These are phyloP conservation scores for Macropis europaea DNA, from an alignment of 2,888 invertebrate genomes.

Conservation along the genomic window DNA sequence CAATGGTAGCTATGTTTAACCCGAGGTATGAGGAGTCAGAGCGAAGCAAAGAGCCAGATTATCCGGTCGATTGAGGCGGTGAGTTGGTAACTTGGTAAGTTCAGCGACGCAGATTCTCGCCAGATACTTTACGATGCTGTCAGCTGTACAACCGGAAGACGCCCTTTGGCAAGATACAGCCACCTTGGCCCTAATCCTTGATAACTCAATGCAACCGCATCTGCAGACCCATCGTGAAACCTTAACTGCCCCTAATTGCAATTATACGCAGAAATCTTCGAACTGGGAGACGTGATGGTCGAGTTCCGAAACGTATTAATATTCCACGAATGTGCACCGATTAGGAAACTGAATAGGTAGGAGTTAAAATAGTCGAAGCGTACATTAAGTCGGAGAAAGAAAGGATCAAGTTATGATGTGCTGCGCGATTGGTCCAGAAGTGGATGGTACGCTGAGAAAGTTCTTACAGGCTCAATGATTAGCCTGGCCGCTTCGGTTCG, in stretches of 20 bases:
- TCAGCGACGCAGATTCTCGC: slow-evolving; percentile 40
- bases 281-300: slow-evolving; percentile 26
- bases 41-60: slow-evolving; percentile 46
- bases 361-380: not conserved
- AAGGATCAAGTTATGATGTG: not conserved
- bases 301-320: slow-evolving; percentile 10
- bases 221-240: slow-evolving; percentile 37
- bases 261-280: slow-evolving; percentile 47
- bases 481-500: slow-evolving; percentile 5
- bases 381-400: not conserved
- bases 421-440: not conserved
- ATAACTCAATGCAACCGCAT: slow-evolving; percentile 44
- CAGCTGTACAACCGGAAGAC: slow-evolving; percentile 14
- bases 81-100: slow-evolving; percentile 60
- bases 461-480: slow-evolving; percentile 10
- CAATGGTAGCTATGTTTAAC: not conserved
- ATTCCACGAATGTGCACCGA: not conserved
- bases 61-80: slow-evolving; percentile 51
- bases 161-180: slow-evolving; percentile 45
- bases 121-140: slow-evolving; percentile 35
- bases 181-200: slow-evolving; percentile 49
- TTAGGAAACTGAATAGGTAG: not conserved
- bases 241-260: slow-evolving; percentile 58
- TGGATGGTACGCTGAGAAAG: not conserved
- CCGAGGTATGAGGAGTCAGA: not conserved